Base-by-base conservation (phyloP, 2,888 invertebrate species). In the Sycophila texana region DNA sequence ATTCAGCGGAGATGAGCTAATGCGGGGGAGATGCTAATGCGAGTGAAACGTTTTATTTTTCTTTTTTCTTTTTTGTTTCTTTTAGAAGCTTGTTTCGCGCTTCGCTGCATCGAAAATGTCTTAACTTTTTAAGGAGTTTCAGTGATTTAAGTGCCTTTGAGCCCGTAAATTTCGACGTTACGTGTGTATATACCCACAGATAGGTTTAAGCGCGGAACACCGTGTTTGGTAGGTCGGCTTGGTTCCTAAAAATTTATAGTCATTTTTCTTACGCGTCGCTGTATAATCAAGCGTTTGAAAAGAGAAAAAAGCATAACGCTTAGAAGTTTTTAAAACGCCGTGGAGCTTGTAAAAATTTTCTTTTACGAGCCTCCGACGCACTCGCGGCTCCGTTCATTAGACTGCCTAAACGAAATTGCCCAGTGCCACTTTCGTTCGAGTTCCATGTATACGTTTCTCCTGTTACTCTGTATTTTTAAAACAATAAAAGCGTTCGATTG, bases 371-470 rank as follows among this genome's bases (percentile, higher is more conserved):
- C 57, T 26, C 1, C 55, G 30, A 20, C n/a, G 51, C 22, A 49
- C 4, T 10, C 39, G n/a, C 20, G 14, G 16, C 20, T 20, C 49
- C 61, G 61, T 75, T 75, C 68, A 75, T 75, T 75, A 68, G 74
- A 51, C 22, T 14, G 10, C 39, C 39, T 67, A 74, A 74, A 65
- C 49, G 5, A 74, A 74, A 67, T 60, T 58, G 55, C 22, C 49
- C 58, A 5, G 49, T 14, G 47, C 26, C 26, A 26, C 26, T 26
- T 16, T 20, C 14, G 39, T 55, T 39, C 65, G 65, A 73, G 65
- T 73, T 63, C 51, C 22, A 55, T 30, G 26, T 26, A n/a, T n/a
- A 26, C 55, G 63, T 22, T 30, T 73, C 65, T 70, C 57, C 57
- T 13, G 20, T 20, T 20, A 20, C 57, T 57, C 57, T 57, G 18